These are phyloP conservation scores for Condylostylus longicornis DNA, from an alignment of 1,140 invertebrate species.

Conservation along the genomic window DNA sequence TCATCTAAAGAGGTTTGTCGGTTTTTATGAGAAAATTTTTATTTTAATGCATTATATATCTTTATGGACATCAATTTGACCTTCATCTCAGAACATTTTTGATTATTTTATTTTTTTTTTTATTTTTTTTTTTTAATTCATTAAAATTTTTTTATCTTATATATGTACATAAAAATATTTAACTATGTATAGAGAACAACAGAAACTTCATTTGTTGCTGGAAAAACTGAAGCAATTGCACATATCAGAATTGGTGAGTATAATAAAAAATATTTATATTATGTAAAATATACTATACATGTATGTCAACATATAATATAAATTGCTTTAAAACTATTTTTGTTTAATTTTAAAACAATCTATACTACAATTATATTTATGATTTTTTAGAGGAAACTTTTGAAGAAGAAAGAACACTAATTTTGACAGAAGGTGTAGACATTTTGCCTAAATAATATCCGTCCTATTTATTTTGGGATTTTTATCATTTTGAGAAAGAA, in stretches of 20 bases:
- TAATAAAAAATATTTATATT: too few species aligned
- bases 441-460: too few species aligned
- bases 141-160: neutral
- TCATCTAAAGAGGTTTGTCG: conserved; percentile 30
- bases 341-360: too few species aligned
- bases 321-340: too few species aligned
- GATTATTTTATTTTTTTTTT: conserved; percentile 11
- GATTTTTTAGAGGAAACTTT: too few species aligned
- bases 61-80: neutral
- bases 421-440: too few species aligned
- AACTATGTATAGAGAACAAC: conserved; percentile 24
- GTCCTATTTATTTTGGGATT: too few species aligned
- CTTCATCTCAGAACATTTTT: neutral
- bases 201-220: conserved; percentile 29
- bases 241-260: conserved; percentile 31
- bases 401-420: too few species aligned
- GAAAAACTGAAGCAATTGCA: conserved; percentile 30
- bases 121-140: conserved; percentile 7
- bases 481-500: neutral
- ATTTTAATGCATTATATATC: neutral
- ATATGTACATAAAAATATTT: conserved; percentile 8
- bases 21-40: neutral
- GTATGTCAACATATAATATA: too few species aligned
- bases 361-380: too few species aligned
- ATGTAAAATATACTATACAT: too few species aligned